phyloP scores from a whole-genome alignment of 2,797 vertebrate genomes.

The Tiaroga cobitis region DNA sequence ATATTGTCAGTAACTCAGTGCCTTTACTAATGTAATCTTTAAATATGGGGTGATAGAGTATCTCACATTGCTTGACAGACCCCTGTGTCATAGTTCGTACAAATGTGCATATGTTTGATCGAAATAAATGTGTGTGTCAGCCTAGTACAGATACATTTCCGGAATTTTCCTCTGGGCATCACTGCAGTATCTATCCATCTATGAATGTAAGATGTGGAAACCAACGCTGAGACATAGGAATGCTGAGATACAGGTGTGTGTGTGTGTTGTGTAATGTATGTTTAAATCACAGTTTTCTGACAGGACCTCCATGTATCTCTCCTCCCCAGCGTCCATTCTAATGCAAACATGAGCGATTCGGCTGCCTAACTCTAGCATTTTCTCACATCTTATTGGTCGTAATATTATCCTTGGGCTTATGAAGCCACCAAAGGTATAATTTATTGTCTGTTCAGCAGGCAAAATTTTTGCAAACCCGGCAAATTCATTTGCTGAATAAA shows the following conservation, averaged over 20 bases:
- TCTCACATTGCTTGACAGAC: background rate
- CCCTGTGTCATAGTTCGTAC: constrained; percentile 26
- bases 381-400: constrained; percentile 67
- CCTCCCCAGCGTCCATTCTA: constrained; percentile 60
- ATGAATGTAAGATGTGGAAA: constrained; percentile 29
- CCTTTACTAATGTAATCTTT: background rate
- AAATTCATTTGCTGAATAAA: constrained; percentile 80
- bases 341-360: constrained; percentile 68
- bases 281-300: constrained; percentile 61
- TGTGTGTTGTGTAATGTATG: constrained; percentile 25
- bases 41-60: background rate
- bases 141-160: background rate
- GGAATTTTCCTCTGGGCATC: background rate
- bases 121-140: constrained; percentile 57
- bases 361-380: constrained; percentile 68
- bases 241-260: constrained; percentile 33
- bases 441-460: constrained; percentile 82
- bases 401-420: constrained; percentile 76
- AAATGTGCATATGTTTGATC: constrained; percentile 52
- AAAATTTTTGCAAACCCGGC: constrained; percentile 76
- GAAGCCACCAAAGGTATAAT: constrained; percentile 73
- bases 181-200: constrained; percentile 11
- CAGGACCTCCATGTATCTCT: constrained; percentile 64
- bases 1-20: too few species aligned
- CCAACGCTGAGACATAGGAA: constrained; percentile 38